phyloP scores from a whole-genome alignment of 2,797 vertebrate species.

The Florisuga fusca region DNA sequence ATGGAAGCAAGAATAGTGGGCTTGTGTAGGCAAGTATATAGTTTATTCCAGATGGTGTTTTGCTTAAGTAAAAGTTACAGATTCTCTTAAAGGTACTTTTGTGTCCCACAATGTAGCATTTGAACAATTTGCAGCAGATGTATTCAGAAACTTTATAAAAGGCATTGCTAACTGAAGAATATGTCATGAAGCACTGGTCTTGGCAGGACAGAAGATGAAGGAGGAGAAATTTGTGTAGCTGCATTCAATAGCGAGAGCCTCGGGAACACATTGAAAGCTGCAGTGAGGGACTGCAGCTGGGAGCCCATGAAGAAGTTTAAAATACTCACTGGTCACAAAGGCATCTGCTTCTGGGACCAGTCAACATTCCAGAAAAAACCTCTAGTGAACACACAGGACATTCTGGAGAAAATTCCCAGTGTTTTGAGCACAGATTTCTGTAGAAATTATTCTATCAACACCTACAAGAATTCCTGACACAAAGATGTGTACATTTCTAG shows the following conservation, averaged over 20 bases:
- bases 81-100: constrained; percentile 50
- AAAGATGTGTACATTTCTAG: background rate
- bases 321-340: background rate
- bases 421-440: background rate
- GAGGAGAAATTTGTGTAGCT: background rate
- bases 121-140: background rate
- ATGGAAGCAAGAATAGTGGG: constrained; percentile 31
- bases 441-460: background rate
- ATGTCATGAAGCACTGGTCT: background rate
- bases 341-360: background rate
- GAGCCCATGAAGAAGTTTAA: background rate
- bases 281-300: background rate
- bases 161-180: background rate
- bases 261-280: background rate
- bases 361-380: background rate
- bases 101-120: background rate
- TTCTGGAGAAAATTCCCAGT: background rate
- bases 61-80: constrained; percentile 20
- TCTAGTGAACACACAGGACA: background rate
- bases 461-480: background rate
- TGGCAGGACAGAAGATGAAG: background rate
- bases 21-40: constrained; percentile 33
- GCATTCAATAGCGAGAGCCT: background rate
- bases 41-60: constrained; percentile 64
- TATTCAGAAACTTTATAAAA: constrained; percentile 18